These are phyloP conservation scores for Tenebrio molitor DNA, from an alignment of 1,140 invertebrate species.

Conservation along the genomic window DNA sequence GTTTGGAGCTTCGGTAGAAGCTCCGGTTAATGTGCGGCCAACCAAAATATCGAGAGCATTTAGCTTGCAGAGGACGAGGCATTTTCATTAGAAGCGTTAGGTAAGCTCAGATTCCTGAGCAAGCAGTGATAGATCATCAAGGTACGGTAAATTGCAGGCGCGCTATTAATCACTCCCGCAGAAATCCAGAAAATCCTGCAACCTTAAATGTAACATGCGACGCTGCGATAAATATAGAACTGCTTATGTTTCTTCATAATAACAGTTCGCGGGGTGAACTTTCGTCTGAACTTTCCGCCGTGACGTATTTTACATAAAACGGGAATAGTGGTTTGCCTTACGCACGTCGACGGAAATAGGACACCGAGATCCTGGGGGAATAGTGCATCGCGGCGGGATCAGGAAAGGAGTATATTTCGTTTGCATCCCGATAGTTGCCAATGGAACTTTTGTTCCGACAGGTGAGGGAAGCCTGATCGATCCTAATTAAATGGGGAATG, in stretches of 20 bases:
- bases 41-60: not conserved
- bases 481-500: no score
- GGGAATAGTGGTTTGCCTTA: not conserved
- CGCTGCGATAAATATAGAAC: conserved; percentile 13
- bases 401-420: not conserved
- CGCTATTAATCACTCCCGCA: conserved; percentile 32
- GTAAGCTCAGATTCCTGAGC: conserved; percentile 34
- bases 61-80: not conserved
- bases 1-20: no score
- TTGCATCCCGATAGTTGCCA: not conserved
- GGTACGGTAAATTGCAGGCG: conserved; percentile 35
- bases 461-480: not conserved
- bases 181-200: conserved; percentile 23
- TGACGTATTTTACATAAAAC: conserved; percentile 9
- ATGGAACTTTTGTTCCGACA: not conserved
- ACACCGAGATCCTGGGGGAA: not conserved
- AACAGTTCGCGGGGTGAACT: not conserved
- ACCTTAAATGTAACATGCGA: conserved; percentile 26
- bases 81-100: conserved; percentile 24
- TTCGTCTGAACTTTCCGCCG: conserved; percentile 1
- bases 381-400: not conserved
- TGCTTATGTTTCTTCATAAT: conserved; percentile 28
- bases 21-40: not conserved
- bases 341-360: not conserved
- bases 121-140: conserved; percentile 42